These are phyloP conservation scores for Globicephala melas DNA, from an alignment of 2,113 vertebrate genomes.

Conservation along the genomic window DNA sequence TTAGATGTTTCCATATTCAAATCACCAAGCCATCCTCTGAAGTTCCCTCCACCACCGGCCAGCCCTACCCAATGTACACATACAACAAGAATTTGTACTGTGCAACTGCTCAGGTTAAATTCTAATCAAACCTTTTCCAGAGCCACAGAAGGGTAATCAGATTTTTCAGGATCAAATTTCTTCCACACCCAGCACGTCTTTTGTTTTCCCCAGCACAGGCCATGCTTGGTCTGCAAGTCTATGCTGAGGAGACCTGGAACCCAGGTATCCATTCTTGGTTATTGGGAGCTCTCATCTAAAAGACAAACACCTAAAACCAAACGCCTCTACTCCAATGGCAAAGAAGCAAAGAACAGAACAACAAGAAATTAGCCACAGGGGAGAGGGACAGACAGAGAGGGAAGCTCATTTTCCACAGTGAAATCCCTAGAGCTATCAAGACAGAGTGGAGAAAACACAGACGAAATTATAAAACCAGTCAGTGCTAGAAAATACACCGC, in stretches of 20 bases:
- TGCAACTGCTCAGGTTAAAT: background rate
- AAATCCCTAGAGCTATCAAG: background rate
- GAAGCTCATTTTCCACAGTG: background rate
- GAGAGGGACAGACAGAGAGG: background rate
- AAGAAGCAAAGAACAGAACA: background rate
- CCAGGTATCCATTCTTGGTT: background rate
- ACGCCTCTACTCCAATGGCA: background rate
- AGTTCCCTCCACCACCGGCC: background rate
- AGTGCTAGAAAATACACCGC: no score
- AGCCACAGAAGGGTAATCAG: background rate
- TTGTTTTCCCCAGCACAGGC: background rate
- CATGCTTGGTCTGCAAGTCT: accelerated
- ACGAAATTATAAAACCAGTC: background rate
- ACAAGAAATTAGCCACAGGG: background rate
- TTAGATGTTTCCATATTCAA: background rate
- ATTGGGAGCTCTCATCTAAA: background rate
- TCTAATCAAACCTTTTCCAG: background rate
- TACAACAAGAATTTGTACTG: background rate
- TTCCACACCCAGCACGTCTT: background rate
- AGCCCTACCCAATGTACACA: background rate
- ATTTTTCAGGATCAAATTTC: background rate
- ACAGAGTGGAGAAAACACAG: background rate
- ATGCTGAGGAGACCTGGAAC: background rate
- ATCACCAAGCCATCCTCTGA: background rate
- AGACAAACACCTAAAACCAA: background rate